phyloP scores from a whole-genome alignment of 2,113 vertebrate species.

The Aptenodytes forsteri region DNA sequence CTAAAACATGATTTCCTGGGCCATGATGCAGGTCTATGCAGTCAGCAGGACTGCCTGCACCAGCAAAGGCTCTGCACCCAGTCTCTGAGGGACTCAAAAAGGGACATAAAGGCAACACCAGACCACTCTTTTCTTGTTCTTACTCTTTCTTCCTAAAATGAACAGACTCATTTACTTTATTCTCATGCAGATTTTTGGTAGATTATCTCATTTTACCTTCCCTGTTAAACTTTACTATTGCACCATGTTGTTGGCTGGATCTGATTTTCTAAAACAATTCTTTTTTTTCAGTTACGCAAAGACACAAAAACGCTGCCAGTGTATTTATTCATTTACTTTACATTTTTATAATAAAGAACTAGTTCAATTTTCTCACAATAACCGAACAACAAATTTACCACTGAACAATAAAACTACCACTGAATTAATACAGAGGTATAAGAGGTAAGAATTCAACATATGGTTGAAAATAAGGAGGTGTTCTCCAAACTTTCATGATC shows the following conservation, averaged over 20 bases:
- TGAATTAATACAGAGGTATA: not conserved
- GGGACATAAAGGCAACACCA: not conserved
- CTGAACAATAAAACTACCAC: not conserved
- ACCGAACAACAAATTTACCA: not conserved
- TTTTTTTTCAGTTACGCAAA: not conserved
- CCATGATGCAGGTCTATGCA: not conserved
- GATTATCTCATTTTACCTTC: not conserved
- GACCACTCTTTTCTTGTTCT: not conserved
- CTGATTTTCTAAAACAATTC: not conserved
- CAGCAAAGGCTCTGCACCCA: not conserved
- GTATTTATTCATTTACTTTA: not conserved
- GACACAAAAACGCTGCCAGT: not conserved
- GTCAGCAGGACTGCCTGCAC: not conserved
- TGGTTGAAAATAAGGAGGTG: not conserved
- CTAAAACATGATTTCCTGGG: not conserved
- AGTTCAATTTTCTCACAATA: not conserved
- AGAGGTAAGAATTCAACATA: not conserved
- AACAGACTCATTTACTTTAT: not conserved
- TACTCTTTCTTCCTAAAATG: not conserved
- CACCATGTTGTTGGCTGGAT: not conserved
- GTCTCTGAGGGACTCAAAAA: not conserved
- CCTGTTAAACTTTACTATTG: not conserved
- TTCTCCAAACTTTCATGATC: not conserved
- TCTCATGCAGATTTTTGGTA: not conserved
- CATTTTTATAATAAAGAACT: not conserved